Conservation (phyloP, 2,113 vertebrate species). For the Pseudonaja textilis region DNA sequence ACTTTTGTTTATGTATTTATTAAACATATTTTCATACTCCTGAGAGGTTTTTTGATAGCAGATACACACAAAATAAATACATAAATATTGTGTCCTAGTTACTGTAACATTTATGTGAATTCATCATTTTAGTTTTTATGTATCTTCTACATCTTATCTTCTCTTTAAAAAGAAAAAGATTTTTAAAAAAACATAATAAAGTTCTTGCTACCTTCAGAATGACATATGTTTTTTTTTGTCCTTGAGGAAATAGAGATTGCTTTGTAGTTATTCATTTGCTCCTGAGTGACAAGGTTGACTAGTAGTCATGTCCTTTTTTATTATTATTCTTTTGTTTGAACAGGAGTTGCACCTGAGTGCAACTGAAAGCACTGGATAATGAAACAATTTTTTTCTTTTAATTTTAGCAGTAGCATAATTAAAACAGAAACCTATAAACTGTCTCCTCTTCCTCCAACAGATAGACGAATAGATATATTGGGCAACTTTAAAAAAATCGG, state of each 20-base stretch:
- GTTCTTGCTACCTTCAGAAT: slow-evolving; percentile 38
- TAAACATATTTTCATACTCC: background rate
- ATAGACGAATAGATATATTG: slow-evolving; percentile 34
- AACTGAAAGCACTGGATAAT: slow-evolving; percentile 31
- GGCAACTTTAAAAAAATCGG: slow-evolving; percentile 20
- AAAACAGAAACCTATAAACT: slow-evolving; percentile 50
- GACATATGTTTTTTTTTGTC: slow-evolving; percentile 51
- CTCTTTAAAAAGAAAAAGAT: background rate
- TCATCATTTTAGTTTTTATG: background rate
- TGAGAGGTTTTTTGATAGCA: background rate
- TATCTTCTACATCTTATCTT: slow-evolving; percentile 1
- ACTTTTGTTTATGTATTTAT: background rate
- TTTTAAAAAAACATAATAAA: background rate
- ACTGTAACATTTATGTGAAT: background rate
- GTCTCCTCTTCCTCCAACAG: slow-evolving; percentile 35
- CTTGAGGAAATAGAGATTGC: slow-evolving; percentile 45
- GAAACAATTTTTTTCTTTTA: slow-evolving; percentile 45
- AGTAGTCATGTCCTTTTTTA: slow-evolving; percentile 42
- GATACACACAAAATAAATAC: background rate
- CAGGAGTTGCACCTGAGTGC: slow-evolving; percentile 41
- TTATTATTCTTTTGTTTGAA: slow-evolving; percentile 52
- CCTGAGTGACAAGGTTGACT: slow-evolving; percentile 16
- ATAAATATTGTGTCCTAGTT: background rate
- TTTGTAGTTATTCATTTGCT: slow-evolving; percentile 35
- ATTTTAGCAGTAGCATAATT: slow-evolving; percentile 50